Percentiles rank a stretch among this genome's conserved stretches.
Evolutionary conservation across 2,113 vertebrate genomes (phyloP).

Genomic region (Haplochromis vanheusdeni): DNA sequence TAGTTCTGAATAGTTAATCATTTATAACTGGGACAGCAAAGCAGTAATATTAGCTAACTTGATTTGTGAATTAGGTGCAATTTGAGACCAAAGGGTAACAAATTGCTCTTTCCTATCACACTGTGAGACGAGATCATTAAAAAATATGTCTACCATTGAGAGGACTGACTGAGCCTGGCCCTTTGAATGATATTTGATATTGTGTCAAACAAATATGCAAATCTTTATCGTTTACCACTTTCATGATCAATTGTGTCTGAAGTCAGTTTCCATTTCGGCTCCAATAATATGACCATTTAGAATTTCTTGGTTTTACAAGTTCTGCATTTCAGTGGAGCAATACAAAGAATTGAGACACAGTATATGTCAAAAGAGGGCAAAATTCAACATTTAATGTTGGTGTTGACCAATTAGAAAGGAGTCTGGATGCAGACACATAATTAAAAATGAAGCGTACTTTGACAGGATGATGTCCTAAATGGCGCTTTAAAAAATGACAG

Average conservation of each 20-base stretch:
- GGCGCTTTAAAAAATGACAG: background rate
- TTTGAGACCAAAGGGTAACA: background rate
- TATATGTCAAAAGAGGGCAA: background rate
- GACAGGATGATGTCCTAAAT: background rate
- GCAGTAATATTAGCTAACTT: background rate
- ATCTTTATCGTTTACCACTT: background rate
- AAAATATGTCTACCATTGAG: background rate
- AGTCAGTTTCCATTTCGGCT: fast-evolving
- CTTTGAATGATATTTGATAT: background rate
- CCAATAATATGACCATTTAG: background rate
- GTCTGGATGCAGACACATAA: background rate
- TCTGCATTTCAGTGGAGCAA: background rate
- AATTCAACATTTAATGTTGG: background rate
- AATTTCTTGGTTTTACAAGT: background rate
- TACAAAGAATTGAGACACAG: background rate
- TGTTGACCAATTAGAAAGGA: background rate
- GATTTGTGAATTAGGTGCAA: background rate
- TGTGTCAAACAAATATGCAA: background rate
- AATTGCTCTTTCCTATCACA: background rate
- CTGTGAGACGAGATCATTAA: background rate
- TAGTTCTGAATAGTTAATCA: background rate
- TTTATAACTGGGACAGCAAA: background rate
- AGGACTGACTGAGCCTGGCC: background rate
- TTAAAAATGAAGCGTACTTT: background rate
- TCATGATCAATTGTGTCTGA: background rate